Conservation (phyloP, 2,113 vertebrate genomes). For the Calonectris borealis region DNA sequence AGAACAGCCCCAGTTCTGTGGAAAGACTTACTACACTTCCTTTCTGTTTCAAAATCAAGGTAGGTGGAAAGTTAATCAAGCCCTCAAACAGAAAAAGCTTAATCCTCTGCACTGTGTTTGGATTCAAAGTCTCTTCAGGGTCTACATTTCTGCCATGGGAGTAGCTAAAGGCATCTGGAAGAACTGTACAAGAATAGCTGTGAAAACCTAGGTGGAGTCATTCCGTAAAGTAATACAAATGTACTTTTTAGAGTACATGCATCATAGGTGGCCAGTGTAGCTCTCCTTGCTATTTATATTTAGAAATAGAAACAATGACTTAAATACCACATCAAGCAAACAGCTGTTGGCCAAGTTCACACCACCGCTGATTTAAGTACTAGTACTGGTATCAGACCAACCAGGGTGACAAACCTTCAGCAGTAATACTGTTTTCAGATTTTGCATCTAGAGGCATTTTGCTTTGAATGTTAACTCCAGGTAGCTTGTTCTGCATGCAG, state of each 20-base stretch:
- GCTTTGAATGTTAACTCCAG: background rate
- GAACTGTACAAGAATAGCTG: background rate
- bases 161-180: background rate
- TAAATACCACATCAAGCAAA: background rate
- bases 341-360: background rate
- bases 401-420: background rate
- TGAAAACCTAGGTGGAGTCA: background rate
- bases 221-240: background rate
- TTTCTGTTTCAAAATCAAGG: background rate
- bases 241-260: background rate
- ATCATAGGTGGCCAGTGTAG: accelerated
- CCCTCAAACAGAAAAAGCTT: background rate
- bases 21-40: background rate
- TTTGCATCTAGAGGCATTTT: background rate
- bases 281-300: background rate
- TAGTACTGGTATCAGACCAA: background rate
- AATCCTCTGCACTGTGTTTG: background rate
- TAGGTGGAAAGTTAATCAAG: background rate
- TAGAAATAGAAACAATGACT: background rate
- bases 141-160: background rate
- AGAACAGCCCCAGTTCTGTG: background rate
- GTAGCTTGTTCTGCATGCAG: background rate
- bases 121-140: background rate
- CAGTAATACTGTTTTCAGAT: background rate
- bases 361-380: background rate